Evolutionary conservation across 1,140 invertebrate genomes (phyloP), one percentile per base, ranked within the genome.

Genomic region (Lerema accius): DNA sequence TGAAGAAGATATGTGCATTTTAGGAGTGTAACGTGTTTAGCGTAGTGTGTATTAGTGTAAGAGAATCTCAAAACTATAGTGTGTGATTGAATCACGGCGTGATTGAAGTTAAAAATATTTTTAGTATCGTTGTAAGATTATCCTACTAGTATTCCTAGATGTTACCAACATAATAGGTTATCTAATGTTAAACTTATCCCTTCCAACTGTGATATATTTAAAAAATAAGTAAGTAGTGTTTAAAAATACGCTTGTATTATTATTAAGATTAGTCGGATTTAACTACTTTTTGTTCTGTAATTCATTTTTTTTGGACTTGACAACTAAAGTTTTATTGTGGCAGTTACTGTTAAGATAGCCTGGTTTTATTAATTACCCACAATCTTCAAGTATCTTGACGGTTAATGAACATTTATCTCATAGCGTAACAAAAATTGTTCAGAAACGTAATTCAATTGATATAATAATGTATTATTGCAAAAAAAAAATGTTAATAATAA

Each of bases 1-100:
- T 11, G 51, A 56, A 3, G 51, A 56, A 7, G 51, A 56, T 32
- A 43, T 56, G 40, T 56, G 53, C 17, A 56, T 56, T 45, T 56
- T 56, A 56, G 53, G 53, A 45, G 53, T 55, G 13, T 55, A 42
- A 32, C 3, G 17, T 16, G 11, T 43, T 3, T 14, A 4, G 7
- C 7, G 40, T 16, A 32, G 6, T 32, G 2, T 5, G 5, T 23
- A 23, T 23, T 23, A 23, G 19, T 23, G 19, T 23, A 23, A n/a
- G n/a, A n/a, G n/a, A n/a, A n/a, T n/a, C n/a, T n/a, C n/a, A n/a
- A n/a, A n/a, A n/a, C n/a, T n/a, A n/a, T n/a, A n/a, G n/a, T n/a
- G n/a, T n/a, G n/a, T n/a, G n/a, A n/a, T n/a, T n/a, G n/a, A n/a
- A n/a, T n/a, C n/a, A n/a, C n/a, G n/a, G n/a, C n/a, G n/a, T n/a